These are phyloP conservation scores for Climacteris rufus DNA, from an alignment of 2,113 vertebrate genomes.

Conservation along the genomic window DNA sequence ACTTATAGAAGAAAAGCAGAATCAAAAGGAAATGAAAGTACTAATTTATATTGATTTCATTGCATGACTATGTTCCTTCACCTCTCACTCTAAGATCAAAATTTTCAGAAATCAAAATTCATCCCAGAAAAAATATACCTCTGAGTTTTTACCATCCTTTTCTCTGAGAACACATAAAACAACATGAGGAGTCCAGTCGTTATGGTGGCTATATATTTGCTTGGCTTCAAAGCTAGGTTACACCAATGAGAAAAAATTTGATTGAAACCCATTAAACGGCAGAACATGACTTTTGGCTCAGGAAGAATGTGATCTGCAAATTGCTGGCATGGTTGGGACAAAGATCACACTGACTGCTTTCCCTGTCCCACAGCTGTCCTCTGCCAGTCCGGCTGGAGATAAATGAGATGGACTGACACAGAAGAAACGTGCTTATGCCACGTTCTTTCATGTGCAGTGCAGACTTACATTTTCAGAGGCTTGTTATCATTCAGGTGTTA, in stretches of 20 bases:
- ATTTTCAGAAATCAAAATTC: neutral
- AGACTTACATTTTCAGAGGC: neutral
- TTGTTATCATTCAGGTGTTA: neutral
- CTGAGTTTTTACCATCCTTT: neutral
- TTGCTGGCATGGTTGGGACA: neutral
- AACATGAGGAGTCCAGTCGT: rapidly evolving
- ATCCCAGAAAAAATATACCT: neutral
- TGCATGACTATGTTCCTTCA: neutral
- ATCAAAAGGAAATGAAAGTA: neutral
- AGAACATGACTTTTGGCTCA: neutral
- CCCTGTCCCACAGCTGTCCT: neutral
- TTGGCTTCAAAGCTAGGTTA: neutral
- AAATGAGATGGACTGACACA: neutral
- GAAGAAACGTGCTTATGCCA: neutral
- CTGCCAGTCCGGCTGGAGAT: neutral
- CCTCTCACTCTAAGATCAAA: neutral
- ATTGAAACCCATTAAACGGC: neutral
- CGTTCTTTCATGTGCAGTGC: neutral
- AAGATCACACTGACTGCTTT: neutral
- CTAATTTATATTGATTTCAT: neutral
- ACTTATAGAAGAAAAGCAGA: neutral
- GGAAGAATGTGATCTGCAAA: neutral
- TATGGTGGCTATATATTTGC: neutral
- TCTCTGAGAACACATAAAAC: neutral
- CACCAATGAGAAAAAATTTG: neutral